Evolutionary conservation across 2,113 vertebrate genomes (phyloP).

Genomic region (Tyto alba): DNA sequence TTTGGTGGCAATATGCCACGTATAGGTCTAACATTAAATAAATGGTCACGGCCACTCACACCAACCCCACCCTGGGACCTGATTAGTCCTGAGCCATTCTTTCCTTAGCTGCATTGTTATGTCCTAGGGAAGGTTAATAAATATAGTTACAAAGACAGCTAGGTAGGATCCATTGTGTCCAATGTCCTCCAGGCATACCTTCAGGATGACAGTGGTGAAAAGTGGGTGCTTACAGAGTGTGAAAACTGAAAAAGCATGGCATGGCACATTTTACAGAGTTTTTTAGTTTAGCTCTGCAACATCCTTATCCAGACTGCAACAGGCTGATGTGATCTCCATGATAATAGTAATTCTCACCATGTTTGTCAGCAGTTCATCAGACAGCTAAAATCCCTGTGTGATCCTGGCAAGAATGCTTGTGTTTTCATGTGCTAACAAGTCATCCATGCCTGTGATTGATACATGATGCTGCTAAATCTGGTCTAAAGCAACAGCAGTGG

Average conservation of each 20-base stretch:
- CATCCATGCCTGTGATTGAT: background rate
- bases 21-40: too few species aligned
- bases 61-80: too few species aligned
- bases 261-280: background rate
- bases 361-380: background rate
- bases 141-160: too few species aligned
- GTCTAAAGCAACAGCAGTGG: background rate
- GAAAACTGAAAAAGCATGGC: background rate
- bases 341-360: background rate
- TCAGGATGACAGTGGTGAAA: background rate
- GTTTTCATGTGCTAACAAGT: background rate
- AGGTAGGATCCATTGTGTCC: background rate
- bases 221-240: background rate
- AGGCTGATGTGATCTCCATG: background rate
- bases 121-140: too few species aligned
- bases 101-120: too few species aligned
- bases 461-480: background rate
- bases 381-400: background rate
- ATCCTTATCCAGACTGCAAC: background rate
- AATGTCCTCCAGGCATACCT: background rate
- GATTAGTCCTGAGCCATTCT: too few species aligned
- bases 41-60: too few species aligned
- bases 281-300: background rate
- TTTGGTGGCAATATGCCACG: too few species aligned
- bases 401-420: background rate